Conservation (phyloP, 1,140 invertebrate genomes). For the Bombus fervidus region DNA sequence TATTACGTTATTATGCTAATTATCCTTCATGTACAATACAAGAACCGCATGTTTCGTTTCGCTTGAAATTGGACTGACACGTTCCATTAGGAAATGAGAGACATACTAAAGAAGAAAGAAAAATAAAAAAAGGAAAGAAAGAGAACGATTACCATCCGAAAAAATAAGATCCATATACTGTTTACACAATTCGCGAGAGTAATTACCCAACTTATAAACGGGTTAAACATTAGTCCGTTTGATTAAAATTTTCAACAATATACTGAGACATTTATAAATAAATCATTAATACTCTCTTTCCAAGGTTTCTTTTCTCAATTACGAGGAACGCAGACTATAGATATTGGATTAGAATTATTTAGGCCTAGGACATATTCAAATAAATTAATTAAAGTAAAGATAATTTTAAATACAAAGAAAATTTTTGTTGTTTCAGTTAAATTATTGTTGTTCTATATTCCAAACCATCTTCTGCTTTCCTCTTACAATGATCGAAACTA, state of each 20-base stretch:
- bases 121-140: not conserved
- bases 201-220: conserved; percentile 4
- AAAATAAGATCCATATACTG: conserved; percentile 12
- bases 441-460: too few species aligned
- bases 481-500: conserved; percentile 32
- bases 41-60: conserved; percentile 35
- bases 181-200: conserved; percentile 16
- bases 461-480: conserved; percentile 51
- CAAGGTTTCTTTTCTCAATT: not conserved
- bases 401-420: not conserved
- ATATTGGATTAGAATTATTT: conserved; percentile 13
- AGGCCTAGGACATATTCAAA: conserved; percentile 34
- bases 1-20: conserved; percentile 58
- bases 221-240: conserved; percentile 21
- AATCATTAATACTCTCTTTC: conserved; percentile 5
- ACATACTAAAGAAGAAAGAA: conserved; percentile 17
- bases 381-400: conserved; percentile 3
- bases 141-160: conserved; percentile 10
- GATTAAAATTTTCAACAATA: conserved; percentile 25
- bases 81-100: conserved; percentile 52
- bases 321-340: conserved; percentile 33
- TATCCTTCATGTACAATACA: conserved; percentile 55
- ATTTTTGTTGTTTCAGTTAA: not conserved
- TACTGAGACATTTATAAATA: conserved; percentile 26
- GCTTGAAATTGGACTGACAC: conserved; percentile 49